Percentiles rank a stretch among this genome's conserved stretches.
These are phyloP conservation scores for Dryobota labecula DNA, from an alignment of 2,888 invertebrate genomes.

Conservation along the genomic window DNA sequence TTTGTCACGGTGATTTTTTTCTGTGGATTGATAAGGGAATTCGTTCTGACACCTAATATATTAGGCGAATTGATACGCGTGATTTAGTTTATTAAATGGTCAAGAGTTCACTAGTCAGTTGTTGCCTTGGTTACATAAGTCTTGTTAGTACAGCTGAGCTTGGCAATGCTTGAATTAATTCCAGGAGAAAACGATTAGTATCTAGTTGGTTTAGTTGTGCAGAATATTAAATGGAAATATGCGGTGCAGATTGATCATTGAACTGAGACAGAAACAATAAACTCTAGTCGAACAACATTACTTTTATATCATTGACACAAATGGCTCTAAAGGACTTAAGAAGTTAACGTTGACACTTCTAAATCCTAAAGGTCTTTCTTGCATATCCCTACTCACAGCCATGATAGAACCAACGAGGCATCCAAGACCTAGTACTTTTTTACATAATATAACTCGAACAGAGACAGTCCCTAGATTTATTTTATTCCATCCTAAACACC, in stretches of 20 bases:
- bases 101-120: slow-evolving; percentile 31
- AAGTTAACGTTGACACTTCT: neutral
- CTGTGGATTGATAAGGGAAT: slow-evolving; percentile 80
- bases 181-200: slow-evolving; percentile 38
- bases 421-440: neutral
- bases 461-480: neutral
- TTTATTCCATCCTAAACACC: neutral
- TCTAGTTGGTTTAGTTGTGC: slow-evolving; percentile 19
- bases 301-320: slow-evolving; percentile 12
- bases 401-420: neutral
- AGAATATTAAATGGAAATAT: slow-evolving; percentile 32
- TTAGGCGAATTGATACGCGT: slow-evolving; percentile 75
- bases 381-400: too few relatives aligned
- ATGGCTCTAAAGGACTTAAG: neutral
- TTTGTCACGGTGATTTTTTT: slow-evolving; percentile 85
- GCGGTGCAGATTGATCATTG: slow-evolving; percentile 26
- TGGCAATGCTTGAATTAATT: slow-evolving; percentile 30
- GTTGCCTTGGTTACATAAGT: slow-evolving; percentile 25
- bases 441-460: neutral
- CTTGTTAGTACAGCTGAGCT: slow-evolving; percentile 20
- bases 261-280: slow-evolving; percentile 19
- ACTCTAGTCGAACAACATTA: slow-evolving; percentile 3
- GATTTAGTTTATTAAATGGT: slow-evolving; percentile 35
- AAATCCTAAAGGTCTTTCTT: neutral
- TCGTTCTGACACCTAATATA: slow-evolving; percentile 82